Evolutionary conservation across 2,113 vertebrate genomes (phyloP), one percentile per base, ranked within the genome.

Genomic region (Deroptyus accipitrinus): DNA sequence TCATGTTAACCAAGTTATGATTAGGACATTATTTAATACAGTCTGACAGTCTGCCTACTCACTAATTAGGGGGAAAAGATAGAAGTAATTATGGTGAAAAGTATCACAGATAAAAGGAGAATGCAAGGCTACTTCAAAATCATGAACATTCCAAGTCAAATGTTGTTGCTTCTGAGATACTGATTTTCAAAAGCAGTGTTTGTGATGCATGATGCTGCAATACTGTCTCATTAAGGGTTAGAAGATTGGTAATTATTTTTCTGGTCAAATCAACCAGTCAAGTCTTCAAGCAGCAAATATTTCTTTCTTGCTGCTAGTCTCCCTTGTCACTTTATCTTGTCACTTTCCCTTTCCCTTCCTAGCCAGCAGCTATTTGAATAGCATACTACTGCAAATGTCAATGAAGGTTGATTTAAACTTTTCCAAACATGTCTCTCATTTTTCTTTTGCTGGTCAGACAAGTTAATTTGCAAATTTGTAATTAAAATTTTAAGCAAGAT

Each of bases 231-330:
- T 59, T 16, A 51, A 89, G 86, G 33, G 51, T 55, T 91, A 61
- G 22, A 19, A 85, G 54, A 78, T 3, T 3, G 4, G 22, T 69
- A 90, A 83, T 72, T 95, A 85, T 54, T 95, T 74, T 96, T 90
- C 89, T 72, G 82, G 66, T 82, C 70, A 75, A 93, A 74, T 89
- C 92, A 88, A 73, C 44, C 63, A 90, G 62, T 52, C 75, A 88
- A 76, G 62, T 80, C 78, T 91, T 52, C 66, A 88, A 68, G 66
- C 28, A 77, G n/a, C 13, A 79, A 33, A 27, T 66, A 12, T 73
- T 84, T 77, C 61, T 78, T 94, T 31, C 59, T 86, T 75, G 31
- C 51, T 74, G 27, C 18, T 68, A 24, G 24, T 37, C 20, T 96
- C 46, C 51, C 59, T 62, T 69, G 64, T 93, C 86, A 78, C 57